Conservation (phyloP, 2,113 vertebrate genomes). For the Axis porcinus region DNA sequence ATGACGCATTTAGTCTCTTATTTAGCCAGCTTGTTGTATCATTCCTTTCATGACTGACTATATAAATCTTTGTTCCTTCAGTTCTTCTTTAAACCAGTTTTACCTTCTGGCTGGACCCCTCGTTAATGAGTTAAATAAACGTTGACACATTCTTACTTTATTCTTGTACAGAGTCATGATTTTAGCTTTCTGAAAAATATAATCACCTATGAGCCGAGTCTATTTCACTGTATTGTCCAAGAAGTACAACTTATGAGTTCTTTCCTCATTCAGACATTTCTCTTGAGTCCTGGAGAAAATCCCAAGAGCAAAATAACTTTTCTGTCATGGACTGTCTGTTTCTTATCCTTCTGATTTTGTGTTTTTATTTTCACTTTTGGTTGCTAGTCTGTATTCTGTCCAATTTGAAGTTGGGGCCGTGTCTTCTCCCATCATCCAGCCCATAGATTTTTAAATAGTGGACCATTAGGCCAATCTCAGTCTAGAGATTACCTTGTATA, state of each 20-base stretch:
- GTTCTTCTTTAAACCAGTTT: not conserved
- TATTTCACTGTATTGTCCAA: not conserved
- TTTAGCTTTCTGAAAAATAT: not conserved
- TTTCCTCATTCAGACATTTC: not conserved
- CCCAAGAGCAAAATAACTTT: not conserved
- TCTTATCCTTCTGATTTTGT: not conserved
- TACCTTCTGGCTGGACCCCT: not conserved
- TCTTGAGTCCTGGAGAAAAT: not conserved
- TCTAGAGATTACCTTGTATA: not conserved
- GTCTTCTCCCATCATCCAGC: not conserved
- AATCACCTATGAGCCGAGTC: not conserved
- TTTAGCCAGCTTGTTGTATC: not conserved
- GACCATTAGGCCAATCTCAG: not conserved
- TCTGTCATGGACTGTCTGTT: not conserved
- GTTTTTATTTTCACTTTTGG: conserved; percentile 10
- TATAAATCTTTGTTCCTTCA: not conserved
- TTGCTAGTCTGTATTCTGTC: not conserved
- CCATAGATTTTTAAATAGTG: not conserved
- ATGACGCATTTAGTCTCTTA: not conserved
- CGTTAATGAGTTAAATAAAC: not conserved
- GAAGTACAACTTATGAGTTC: not conserved
- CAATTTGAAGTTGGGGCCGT: not conserved
- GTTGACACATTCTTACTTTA: not conserved
- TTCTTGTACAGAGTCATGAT: not conserved
- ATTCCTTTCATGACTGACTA: not conserved